Evolutionary conservation across 2,113 vertebrate genomes (phyloP), one percentile per base, ranked within the genome.

Genomic region (Cyanocitta stelleri): DNA sequence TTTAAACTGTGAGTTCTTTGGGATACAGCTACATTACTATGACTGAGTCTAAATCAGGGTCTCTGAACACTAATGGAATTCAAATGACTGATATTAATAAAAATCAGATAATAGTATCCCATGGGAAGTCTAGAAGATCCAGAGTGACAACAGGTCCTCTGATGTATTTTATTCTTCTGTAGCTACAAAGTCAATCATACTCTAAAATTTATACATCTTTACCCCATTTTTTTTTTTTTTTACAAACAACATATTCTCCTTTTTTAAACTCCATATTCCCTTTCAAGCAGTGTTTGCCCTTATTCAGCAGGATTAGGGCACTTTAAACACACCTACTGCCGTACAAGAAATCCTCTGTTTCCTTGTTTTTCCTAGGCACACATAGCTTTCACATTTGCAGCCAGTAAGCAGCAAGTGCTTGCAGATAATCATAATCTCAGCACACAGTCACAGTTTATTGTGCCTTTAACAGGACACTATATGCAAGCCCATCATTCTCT

Each of bases 381-480:
- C 23, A 37, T 4, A 68, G 26, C 55, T 81, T 95, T 82, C 55
- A 67, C 39, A 59, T 79, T 92, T 95, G 67, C 55, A 96, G 85
- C 68, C 95, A 74, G 37, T 69, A 94, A 96, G 80, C 26, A 94
- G 85, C 73, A 90, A 84, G 71, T 27, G 55, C 33, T 91, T 72
- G 35, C 33, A 84, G 83, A 90, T 93, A 94, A 93, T 88, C 52
- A 85, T 30, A 59, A 87, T 62, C 85, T 87, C 39, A 69, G 46
- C 66, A 84, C 80, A 96, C 91, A 97, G 95, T 96, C 94, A 95
- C 83, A 68, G 55, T 2, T 77, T 83, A 96, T 94, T 94, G 89
- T 96, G 91, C 87, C 95, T 95, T 93, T 95, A 96, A 94, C 66
- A 84, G 96, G 85, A 48, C 54, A 56, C 77, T 87, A 87, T 94